Evolutionary conservation across 2,888 invertebrate species (phyloP).

Genomic region (Baronia brevicornis): DNA sequence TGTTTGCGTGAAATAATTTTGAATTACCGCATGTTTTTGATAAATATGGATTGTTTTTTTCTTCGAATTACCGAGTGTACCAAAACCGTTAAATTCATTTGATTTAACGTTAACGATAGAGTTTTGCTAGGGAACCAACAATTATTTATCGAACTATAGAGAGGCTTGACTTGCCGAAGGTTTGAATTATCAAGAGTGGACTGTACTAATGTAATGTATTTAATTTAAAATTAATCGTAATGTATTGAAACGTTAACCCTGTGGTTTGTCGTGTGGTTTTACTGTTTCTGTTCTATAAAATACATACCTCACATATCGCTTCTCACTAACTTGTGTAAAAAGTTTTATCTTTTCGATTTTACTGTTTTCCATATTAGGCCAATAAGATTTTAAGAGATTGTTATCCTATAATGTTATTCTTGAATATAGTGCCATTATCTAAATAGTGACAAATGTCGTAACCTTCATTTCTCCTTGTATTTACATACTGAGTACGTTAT

Average conservation of each 20-base stretch:
- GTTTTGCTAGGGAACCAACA: no score
- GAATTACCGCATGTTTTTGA: no score
- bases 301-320: slow-evolving; percentile 15
- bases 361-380: slow-evolving; percentile 16
- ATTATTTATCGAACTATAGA: no score
- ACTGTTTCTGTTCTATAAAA: slow-evolving; percentile 10
- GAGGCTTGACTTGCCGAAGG: no score
- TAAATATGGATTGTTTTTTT: no score
- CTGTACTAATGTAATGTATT: no score
- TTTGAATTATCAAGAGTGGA: no score
- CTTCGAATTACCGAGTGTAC: no score
- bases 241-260: slow-evolving; percentile 4
- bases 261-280: slow-evolving; percentile 5
- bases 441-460: slow-evolving; percentile 36
- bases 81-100: no score
- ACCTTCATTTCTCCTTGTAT: slow-evolving; percentile 19
- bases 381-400: slow-evolving; percentile 20
- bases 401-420: slow-evolving; percentile 27
- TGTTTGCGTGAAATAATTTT: no score
- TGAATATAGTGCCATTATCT: slow-evolving; percentile 57
- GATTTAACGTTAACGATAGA: no score
- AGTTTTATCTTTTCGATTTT: slow-evolving; percentile 11
- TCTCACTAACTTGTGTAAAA: slow-evolving; percentile 13
- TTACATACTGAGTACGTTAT: slow-evolving; percentile 11
- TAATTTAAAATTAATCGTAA: background rate